Conservation (phyloP, 1,140 invertebrate species). For the Hylaeus anthracinus region DNA sequence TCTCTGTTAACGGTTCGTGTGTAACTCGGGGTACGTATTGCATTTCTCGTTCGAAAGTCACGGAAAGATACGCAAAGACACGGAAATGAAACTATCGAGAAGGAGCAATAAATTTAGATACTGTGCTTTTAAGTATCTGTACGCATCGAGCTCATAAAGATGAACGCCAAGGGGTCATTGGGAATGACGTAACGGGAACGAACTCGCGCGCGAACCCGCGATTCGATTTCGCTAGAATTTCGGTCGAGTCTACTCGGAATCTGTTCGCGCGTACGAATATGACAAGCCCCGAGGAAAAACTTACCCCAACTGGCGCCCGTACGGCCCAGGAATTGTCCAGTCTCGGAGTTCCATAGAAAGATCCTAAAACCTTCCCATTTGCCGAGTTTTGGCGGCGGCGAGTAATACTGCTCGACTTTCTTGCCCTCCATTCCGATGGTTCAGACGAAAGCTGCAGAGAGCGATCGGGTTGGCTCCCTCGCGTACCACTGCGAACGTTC, state of each 20-base stretch:
- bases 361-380: conserved; percentile 92
- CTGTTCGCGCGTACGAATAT: not conserved
- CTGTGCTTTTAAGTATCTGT: too few species aligned
- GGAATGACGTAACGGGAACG: too few species aligned
- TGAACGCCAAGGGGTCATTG: too few species aligned
- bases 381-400: conserved; percentile 88
- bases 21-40: too few species aligned
- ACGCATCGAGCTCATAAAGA: too few species aligned
- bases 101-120: too few species aligned
- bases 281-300: conserved; percentile 72
- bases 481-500: conserved; percentile 29
- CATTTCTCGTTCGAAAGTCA: too few species aligned
- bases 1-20: too few species aligned
- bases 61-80: too few species aligned
- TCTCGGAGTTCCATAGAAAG: conserved; percentile 94
- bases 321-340: conserved; percentile 91
- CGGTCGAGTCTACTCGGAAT: not conserved
- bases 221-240: not conserved
- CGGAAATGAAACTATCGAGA: too few species aligned
- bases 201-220: not conserved
- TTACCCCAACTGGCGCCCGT: conserved; percentile 95
- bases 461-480: conserved; percentile 22
- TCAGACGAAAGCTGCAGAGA: conserved; percentile 14
- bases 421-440: conserved; percentile 86
- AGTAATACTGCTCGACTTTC: conserved; percentile 89